Evolutionary conservation across 2,113 vertebrate species (phyloP).

Genomic region (Campylorhamphus procurvoides): DNA sequence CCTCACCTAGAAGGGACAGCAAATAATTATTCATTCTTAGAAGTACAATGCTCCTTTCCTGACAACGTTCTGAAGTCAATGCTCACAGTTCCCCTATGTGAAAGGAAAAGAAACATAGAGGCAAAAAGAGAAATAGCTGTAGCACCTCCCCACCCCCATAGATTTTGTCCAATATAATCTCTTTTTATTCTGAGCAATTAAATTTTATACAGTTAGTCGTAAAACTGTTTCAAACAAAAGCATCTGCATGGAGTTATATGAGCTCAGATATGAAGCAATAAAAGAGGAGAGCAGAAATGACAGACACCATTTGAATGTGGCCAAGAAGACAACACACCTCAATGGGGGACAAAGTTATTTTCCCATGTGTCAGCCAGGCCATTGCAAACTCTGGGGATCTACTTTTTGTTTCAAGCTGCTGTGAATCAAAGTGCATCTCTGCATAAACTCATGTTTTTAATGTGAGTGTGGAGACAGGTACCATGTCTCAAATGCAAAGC

Average conservation of each 20-base stretch:
- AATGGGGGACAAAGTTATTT: fast-evolving
- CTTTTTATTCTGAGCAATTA: not conserved
- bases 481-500: not conserved
- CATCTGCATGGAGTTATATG: not conserved
- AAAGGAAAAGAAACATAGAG: not conserved
- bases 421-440: not conserved
- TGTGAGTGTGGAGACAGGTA: not conserved
- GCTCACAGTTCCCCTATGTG: not conserved
- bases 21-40: constrained; percentile 1
- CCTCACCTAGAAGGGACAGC: constrained; percentile 77
- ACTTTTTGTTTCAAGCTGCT: not conserved
- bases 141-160: not conserved
- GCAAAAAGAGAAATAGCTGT: not conserved
- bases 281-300: not conserved
- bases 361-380: not conserved
- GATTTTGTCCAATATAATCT: not conserved
- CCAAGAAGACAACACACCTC: not conserved
- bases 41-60: not conserved
- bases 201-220: not conserved
- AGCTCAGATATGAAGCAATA: not conserved
- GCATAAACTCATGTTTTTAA: not conserved
- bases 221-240: not conserved
- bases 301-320: not conserved
- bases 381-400: not conserved
- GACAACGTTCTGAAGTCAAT: not conserved